These are phyloP conservation scores for Phycodurus eques DNA, from an alignment of 2,113 vertebrate species.

Conservation along the genomic window DNA sequence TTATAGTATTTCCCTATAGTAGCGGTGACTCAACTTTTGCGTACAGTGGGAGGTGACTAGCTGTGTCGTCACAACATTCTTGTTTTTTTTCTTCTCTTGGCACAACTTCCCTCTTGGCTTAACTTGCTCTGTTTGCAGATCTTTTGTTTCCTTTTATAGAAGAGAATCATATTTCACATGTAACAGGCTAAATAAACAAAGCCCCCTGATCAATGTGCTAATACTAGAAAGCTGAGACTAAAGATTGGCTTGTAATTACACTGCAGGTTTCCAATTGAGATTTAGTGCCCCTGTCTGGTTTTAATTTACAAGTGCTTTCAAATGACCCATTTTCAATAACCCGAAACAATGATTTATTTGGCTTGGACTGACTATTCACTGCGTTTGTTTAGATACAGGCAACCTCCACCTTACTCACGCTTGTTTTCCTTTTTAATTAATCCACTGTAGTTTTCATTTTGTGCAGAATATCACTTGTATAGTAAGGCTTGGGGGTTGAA, in stretches of 20 bases:
- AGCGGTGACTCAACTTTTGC: neutral
- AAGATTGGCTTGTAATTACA: neutral
- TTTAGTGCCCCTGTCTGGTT: neutral
- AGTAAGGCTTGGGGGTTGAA: no score
- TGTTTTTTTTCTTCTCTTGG: neutral
- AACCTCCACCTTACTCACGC: no score
- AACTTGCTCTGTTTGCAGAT: constrained; percentile 7
- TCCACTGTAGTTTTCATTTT: no score
- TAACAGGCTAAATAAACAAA: constrained; percentile 1
- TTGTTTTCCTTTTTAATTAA: no score
- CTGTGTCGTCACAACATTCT: neutral
- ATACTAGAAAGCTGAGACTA: neutral
- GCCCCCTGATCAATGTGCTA: neutral
- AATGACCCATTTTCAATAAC: no score
- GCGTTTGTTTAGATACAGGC: no score
- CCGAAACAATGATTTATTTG: no score
- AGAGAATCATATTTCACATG: neutral
- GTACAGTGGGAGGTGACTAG: neutral
- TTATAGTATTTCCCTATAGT: neutral
- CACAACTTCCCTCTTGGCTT: neutral
- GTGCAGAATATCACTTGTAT: no score
- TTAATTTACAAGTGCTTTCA: neutral
- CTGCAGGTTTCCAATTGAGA: neutral
- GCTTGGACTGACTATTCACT: no score
- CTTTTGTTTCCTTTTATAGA: neutral